phyloP scores from a whole-genome alignment of 2,797 vertebrate species.

The Enteromius afrohamiltoni region DNA sequence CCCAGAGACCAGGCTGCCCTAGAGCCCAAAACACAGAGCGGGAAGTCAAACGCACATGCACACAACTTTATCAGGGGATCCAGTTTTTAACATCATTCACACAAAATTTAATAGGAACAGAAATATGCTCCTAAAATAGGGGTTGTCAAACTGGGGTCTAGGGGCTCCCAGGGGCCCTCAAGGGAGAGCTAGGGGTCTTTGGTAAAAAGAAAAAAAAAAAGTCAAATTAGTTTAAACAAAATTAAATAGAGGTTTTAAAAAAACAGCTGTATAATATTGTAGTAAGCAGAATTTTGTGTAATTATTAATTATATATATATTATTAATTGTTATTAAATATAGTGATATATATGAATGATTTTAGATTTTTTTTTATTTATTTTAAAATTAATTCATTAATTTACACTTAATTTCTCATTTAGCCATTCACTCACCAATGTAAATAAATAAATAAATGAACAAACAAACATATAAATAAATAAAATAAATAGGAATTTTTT shows the following conservation, averaged over 20 bases:
- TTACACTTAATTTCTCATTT: neutral
- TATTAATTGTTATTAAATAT: neutral
- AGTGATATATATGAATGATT: neutral
- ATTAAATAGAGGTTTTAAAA: neutral
- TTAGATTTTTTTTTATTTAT: neutral
- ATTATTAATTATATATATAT: neutral
- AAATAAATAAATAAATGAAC: neutral
- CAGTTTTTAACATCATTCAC: conserved; percentile 28
- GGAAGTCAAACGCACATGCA: conserved; percentile 54
- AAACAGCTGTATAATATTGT: neutral
- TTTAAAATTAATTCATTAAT: too few relatives aligned
- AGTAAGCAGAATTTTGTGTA: neutral
- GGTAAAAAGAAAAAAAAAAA: neutral
- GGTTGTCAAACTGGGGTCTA: neutral
- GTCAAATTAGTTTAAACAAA: neutral
- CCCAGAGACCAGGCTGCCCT: conserved; percentile 65
- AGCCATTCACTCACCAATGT: neutral
- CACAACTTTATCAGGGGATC: conserved; percentile 45
- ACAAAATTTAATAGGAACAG: neutral
- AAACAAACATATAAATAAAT: neutral
- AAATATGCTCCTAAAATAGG: conserved; percentile 13
- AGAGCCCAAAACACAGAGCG: conserved; percentile 63
- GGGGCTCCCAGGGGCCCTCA: neutral
- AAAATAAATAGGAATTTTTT: neutral
- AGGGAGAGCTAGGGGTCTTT: neutral